Evolutionary conservation across 1,140 invertebrate genomes (phyloP).

Genomic region (Phortica variegata): DNA sequence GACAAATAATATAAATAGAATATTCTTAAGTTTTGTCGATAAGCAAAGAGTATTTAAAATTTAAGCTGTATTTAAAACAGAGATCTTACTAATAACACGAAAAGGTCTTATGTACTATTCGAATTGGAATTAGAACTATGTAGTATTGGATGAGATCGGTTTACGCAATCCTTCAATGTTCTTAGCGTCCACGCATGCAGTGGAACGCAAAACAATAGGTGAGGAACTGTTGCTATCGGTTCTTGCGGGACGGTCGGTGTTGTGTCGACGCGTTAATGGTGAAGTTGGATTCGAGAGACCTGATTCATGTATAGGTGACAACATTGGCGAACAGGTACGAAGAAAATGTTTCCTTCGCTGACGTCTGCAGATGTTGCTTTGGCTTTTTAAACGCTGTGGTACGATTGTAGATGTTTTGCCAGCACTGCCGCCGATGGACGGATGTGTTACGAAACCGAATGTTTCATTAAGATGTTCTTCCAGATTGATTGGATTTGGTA

Average conservation of each 20-base stretch:
- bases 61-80: too few species aligned
- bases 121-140: slow-evolving; percentile 49
- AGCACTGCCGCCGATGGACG: slow-evolving; percentile 12
- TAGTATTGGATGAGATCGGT: slow-evolving; percentile 39
- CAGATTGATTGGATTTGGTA: slow-evolving; percentile 56
- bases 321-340: slow-evolving; percentile 61
- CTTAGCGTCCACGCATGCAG: slow-evolving; percentile 22
- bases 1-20: too few species aligned
- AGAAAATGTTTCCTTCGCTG: slow-evolving; percentile 58
- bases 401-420: slow-evolving; percentile 8
- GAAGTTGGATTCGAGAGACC: slow-evolving; percentile 73
- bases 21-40: too few species aligned
- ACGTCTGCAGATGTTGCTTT: slow-evolving; percentile 43
- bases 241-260: slow-evolving; percentile 13
- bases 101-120: slow-evolving; percentile 34
- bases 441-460: slow-evolving; percentile 49
- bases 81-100: too few species aligned
- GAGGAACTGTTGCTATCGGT: slow-evolving; percentile 30
- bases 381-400: slow-evolving; percentile 17
- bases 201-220: slow-evolving; percentile 19
- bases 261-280: slow-evolving; percentile 60
- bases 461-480: slow-evolving; percentile 61
- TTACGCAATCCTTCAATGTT: slow-evolving; percentile 35
- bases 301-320: slow-evolving; percentile 72
- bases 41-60: too few species aligned